Conservation (phyloP, 2,888 invertebrate species). For the Eilema caniola region DNA sequence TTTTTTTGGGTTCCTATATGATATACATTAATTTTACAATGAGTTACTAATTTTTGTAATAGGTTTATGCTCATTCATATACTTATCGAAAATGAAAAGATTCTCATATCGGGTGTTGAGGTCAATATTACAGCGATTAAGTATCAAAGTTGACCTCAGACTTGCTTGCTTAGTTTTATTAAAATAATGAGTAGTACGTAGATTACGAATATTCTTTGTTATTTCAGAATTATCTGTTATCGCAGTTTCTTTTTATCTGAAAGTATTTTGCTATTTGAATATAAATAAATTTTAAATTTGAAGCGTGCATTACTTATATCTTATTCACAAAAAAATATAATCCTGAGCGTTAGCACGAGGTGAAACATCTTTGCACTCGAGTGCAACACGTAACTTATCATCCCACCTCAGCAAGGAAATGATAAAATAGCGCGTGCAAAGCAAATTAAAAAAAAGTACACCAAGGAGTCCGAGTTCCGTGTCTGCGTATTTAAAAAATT, state of each 20-base stretch:
- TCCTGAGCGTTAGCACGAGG: too few species aligned
- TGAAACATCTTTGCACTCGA: too few species aligned
- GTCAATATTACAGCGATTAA: background rate
- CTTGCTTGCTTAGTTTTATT: background rate
- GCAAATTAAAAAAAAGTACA: too few species aligned
- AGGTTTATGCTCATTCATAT: background rate
- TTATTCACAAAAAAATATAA: too few species aligned
- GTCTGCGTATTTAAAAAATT: too few species aligned
- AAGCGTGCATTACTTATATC: background rate
- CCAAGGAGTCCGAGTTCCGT: too few species aligned
- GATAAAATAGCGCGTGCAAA: too few species aligned
- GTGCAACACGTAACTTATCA: too few species aligned
- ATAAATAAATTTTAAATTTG: background rate
- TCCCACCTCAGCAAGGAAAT: too few species aligned
- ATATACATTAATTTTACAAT: background rate
- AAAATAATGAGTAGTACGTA: background rate
- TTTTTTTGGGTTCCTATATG: background rate
- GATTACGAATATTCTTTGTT: background rate
- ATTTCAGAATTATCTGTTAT: background rate
- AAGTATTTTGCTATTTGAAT: background rate
- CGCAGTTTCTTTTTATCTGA: background rate
- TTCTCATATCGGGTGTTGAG: background rate
- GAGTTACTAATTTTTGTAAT: too few species aligned
- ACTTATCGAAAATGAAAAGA: background rate
- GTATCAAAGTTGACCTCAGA: slow-evolving; percentile 1